Conservation (phyloP, 2,888 invertebrate genomes). For the Cordilura impudica region DNA sequence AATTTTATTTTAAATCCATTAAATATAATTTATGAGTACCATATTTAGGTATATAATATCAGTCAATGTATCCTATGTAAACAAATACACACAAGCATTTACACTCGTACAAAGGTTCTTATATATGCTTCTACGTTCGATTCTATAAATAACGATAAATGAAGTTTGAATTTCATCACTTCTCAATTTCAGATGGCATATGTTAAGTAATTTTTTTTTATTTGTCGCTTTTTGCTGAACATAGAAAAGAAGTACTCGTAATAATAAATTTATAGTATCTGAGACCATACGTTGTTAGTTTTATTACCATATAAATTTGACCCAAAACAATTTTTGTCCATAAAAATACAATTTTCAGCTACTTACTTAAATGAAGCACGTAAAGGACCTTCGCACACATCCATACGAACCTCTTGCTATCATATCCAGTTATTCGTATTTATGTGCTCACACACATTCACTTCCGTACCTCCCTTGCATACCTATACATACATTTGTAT, state of each 20-base stretch:
- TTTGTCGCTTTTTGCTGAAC: conserved; percentile 9
- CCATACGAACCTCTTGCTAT: neutral
- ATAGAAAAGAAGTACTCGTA: conserved; percentile 36
- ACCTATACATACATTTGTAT: neutral
- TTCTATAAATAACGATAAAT: conserved; percentile 38
- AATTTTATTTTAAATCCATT: no score
- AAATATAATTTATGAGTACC: no score
- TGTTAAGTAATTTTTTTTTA: conserved; percentile 3
- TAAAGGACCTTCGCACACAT: conserved; percentile 42
- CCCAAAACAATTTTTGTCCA: conserved; percentile 76
- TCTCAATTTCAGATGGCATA: conserved; percentile 38
- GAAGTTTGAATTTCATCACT: conserved; percentile 45
- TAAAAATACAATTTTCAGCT: conserved; percentile 76
- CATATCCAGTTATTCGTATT: no score
- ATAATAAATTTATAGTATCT: conserved; percentile 54
- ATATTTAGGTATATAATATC: no score
- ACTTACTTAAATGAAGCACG: conserved; percentile 67
- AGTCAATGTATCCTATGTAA: no score
- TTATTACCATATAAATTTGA: conserved; percentile 74
- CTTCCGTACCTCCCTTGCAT: neutral
- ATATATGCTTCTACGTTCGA: no score
- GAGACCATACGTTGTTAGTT: conserved; percentile 65
- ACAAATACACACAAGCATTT: neutral
- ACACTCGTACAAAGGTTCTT: no score
- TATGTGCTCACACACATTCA: neutral